phyloP scores from a whole-genome alignment of 2,797 vertebrate genomes.

The Tamandua tetradactyla region DNA sequence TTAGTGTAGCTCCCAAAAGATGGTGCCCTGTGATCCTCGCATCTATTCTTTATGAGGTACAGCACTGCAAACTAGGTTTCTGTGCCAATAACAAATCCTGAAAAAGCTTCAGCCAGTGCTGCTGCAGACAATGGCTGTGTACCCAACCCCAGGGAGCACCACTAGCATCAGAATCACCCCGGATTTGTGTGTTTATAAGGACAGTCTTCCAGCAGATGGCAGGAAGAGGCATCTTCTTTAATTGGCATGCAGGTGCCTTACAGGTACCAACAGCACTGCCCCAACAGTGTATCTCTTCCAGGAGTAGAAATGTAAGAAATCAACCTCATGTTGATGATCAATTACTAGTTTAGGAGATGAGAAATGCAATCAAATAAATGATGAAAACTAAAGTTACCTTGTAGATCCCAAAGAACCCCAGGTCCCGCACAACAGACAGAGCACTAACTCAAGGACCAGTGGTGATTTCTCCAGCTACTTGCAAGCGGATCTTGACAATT shows the following conservation, averaged over 20 bases:
- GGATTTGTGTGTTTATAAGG: neutral
- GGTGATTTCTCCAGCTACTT: constrained; percentile 94
- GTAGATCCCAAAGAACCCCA: constrained; percentile 93
- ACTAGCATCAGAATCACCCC: too few relatives aligned
- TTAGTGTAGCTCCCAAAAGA: neutral
- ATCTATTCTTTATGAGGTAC: neutral
- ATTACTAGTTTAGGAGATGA: neutral
- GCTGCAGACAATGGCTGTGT: neutral
- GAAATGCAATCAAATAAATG: neutral
- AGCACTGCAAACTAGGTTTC: neutral
- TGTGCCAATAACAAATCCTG: neutral
- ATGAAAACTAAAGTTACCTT: constrained; percentile 85
- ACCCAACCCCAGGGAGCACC: fast-evolving
- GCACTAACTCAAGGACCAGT: constrained; percentile 92
- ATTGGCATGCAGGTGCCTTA: neutral
- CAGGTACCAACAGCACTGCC: neutral
- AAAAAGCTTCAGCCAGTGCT: neutral
- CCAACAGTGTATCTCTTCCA: neutral
- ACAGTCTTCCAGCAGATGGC: neutral
- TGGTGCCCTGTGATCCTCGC: neutral
- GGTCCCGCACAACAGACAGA: constrained; percentile 89
- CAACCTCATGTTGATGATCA: neutral
- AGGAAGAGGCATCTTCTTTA: neutral
- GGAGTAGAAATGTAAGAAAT: neutral
- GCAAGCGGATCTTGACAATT: constrained; percentile 94